These are phyloP conservation scores for Xanthorhoe spadicearia DNA, from an alignment of 2,888 invertebrate species.

Conservation along the genomic window DNA sequence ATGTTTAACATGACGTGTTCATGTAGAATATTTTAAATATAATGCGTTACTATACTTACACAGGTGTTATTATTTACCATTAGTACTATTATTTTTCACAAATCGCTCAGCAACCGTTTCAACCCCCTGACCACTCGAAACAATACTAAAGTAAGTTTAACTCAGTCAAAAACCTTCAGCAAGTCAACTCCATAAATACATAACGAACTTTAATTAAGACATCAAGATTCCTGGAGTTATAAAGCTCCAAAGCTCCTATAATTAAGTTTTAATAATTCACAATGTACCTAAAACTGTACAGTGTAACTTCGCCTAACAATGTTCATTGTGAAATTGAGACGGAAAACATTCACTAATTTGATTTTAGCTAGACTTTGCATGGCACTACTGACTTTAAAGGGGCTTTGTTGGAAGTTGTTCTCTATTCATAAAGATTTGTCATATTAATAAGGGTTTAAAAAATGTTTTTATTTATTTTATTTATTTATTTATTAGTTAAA, in stretches of 20 bases:
- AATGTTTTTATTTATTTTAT: too few species aligned
- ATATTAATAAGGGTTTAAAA: too few species aligned
- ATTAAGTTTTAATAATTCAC: slow-evolving; percentile 48
- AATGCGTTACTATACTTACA: too few species aligned
- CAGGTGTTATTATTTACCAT: too few species aligned
- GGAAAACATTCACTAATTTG: background rate
- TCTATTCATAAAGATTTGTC: too few species aligned
- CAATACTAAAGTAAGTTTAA: background rate
- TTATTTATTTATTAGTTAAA: too few species aligned
- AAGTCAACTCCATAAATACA: slow-evolving; percentile 35
- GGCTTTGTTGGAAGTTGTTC: too few species aligned
- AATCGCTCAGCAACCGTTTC: background rate
- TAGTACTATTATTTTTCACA: too few species aligned
- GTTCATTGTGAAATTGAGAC: slow-evolving; percentile 16
- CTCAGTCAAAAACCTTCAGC: slow-evolving; percentile 3
- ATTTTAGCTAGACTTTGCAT: background rate
- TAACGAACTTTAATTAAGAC: slow-evolving; percentile 42
- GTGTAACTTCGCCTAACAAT: slow-evolving; percentile 6
- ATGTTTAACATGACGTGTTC: too few species aligned
- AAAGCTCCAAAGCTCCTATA: slow-evolving; percentile 24
- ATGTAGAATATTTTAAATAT: too few species aligned
- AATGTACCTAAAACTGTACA: slow-evolving; percentile 29
- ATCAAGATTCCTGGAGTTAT: slow-evolving; percentile 37
- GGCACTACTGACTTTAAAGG: too few species aligned
- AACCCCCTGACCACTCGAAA: background rate